Conservation (phyloP, 2,888 invertebrate species). For the Vesta saturnalis region DNA sequence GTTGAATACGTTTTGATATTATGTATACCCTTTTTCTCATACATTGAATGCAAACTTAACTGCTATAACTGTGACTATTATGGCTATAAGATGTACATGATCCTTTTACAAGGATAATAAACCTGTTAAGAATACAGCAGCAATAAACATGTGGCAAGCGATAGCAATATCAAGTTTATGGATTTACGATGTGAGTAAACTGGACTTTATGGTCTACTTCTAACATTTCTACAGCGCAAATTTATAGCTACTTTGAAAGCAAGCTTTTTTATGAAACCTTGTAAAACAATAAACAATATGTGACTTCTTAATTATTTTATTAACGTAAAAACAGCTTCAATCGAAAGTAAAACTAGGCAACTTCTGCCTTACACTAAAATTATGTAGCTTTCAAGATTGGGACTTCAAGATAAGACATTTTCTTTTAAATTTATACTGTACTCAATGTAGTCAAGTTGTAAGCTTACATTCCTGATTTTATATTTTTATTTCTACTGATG, state of each 20-base stretch:
- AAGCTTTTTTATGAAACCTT: constrained; percentile 19
- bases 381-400: not conserved
- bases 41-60: not conserved
- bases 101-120: constrained; percentile 33
- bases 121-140: constrained; percentile 33
- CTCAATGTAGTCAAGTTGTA: too few relatives aligned
- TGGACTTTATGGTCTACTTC: constrained; percentile 35
- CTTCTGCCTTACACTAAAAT: not conserved
- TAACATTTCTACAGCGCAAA: constrained; percentile 30
- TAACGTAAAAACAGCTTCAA: constrained; percentile 5
- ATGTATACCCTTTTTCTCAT: not conserved
- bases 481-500: not conserved
- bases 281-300: constrained; percentile 17
- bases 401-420: not conserved
- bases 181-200: constrained; percentile 37
- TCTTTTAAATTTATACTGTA: too few relatives aligned
- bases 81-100: constrained; percentile 22
- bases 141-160: constrained; percentile 35
- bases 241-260: constrained; percentile 25
- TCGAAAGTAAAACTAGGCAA: too few relatives aligned
- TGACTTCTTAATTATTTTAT: constrained; percentile 23
- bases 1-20: too few relatives aligned
- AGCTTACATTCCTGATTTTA: not conserved
- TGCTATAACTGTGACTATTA: constrained; percentile 6
- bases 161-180: constrained; percentile 36